phyloP scores from a whole-genome alignment of 30 jellyfish, hydroid and myxozoan genomes.

The Turritopsis rubra region DNA sequence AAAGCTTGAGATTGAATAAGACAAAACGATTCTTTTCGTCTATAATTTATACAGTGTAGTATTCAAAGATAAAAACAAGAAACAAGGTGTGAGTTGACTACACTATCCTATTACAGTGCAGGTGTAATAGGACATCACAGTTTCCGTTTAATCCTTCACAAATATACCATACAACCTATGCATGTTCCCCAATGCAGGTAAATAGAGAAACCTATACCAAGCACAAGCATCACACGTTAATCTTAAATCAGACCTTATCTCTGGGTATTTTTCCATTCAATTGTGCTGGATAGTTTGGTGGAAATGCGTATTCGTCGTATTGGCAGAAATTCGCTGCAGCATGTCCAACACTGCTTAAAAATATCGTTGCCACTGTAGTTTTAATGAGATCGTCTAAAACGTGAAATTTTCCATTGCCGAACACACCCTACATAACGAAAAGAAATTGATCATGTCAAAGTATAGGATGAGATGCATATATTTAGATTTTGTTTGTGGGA shows the following conservation, averaged over 20 bases:
- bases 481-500: too few species aligned
- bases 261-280: slow-evolving; percentile 71
- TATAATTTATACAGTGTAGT: too few species aligned
- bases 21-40: too few species aligned
- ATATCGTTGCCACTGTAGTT: slow-evolving; percentile 64
- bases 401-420: slow-evolving; percentile 86
- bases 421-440: slow-evolving; percentile 68
- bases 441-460: background rate
- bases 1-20: background rate
- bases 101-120: too few species aligned
- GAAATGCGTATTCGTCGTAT: slow-evolving; percentile 94
- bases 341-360: slow-evolving; percentile 94
- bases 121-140: too few species aligned
- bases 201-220: background rate
- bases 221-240: background rate
- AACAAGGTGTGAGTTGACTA: too few species aligned
- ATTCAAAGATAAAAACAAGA: too few species aligned
- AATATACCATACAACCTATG: too few species aligned
- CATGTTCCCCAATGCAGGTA: too few species aligned
- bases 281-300: slow-evolving; percentile 93
- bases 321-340: slow-evolving; percentile 97
- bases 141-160: too few species aligned
- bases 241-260: background rate
- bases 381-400: slow-evolving; percentile 61
- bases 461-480: background rate